Conservation (phyloP, 2,113 vertebrate species). For the Notothenia rossii region DNA sequence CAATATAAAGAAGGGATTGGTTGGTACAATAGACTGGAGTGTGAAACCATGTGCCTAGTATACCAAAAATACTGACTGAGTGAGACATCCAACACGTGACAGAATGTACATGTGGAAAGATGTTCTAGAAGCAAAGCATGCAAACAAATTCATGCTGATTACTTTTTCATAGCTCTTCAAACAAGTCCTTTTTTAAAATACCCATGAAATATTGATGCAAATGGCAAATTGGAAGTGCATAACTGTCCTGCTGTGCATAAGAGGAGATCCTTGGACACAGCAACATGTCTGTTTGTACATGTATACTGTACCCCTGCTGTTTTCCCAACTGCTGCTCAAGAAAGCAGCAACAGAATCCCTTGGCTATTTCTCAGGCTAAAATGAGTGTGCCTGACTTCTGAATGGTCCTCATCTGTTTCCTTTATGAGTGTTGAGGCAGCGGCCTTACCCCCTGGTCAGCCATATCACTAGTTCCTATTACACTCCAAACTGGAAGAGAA, state of each 20-base stretch:
- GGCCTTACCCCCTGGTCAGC: constrained; percentile 53
- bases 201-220: background rate
- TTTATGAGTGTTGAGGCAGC: constrained; percentile 56
- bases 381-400: constrained; percentile 45
- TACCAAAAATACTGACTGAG: background rate
- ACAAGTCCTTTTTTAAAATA: background rate
- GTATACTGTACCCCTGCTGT: constrained; percentile 1
- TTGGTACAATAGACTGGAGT: constrained; percentile 61
- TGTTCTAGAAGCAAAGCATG: background rate
- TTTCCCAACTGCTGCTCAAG: constrained; percentile 27
- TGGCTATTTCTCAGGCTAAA: constrained; percentile 40
- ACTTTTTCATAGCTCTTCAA: background rate
- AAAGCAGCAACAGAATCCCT: constrained; percentile 21
- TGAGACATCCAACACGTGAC: constrained; percentile 5
- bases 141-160: background rate
- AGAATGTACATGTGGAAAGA: constrained; percentile 3
- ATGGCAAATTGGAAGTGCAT: background rate
- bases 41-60: constrained; percentile 51
- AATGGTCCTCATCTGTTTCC: constrained; percentile 68
- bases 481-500: constrained; percentile 37
- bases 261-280: background rate
- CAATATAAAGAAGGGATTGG: constrained; percentile 75
- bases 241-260: background rate
- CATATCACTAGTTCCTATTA: constrained; percentile 58
- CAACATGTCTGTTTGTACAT: background rate